Evolutionary conservation across 2,888 invertebrate species (phyloP).

Genomic region (Heteropelma amictum): DNA sequence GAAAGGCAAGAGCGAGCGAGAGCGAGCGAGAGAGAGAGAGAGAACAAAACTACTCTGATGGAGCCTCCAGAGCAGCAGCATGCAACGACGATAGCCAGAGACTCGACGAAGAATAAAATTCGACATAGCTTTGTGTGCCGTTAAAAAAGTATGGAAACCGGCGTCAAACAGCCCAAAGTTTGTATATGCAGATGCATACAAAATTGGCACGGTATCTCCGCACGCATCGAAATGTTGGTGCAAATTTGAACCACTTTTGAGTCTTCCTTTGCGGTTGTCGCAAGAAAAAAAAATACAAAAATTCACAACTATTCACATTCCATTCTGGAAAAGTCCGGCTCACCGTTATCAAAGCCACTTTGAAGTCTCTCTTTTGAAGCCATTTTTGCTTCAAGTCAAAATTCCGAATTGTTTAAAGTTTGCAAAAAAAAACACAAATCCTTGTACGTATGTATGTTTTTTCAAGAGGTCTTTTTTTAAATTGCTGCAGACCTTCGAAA

Average conservation of each 20-base stretch:
- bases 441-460: too few species aligned
- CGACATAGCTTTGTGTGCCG: slow-evolving; percentile 50
- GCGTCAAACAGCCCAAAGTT: slow-evolving; percentile 32
- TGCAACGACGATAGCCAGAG: slow-evolving; percentile 37
- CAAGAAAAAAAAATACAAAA: neutral
- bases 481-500: too few species aligned
- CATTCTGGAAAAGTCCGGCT: too few species aligned
- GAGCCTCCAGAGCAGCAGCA: slow-evolving; percentile 32
- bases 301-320: neutral
- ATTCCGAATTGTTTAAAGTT: too few species aligned
- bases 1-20: slow-evolving; percentile 47
- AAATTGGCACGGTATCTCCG: neutral
- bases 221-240: slow-evolving; percentile 3
- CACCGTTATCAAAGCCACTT: too few species aligned
- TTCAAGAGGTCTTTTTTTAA: too few species aligned
- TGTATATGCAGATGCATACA: neutral
- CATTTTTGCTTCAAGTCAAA: too few species aligned
- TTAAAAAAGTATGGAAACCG: slow-evolving; percentile 41
- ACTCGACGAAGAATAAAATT: slow-evolving; percentile 53
- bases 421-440: too few species aligned
- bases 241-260: slow-evolving; percentile 6
- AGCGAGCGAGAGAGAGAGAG: slow-evolving; percentile 45
- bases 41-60: slow-evolving; percentile 28
- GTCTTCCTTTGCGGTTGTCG: neutral
- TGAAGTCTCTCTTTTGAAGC: too few species aligned